These are phyloP conservation scores for Agelas oroides DNA, from an alignment of 37 sponge, comb jelly and placozoan species.

Conservation along the genomic window DNA sequence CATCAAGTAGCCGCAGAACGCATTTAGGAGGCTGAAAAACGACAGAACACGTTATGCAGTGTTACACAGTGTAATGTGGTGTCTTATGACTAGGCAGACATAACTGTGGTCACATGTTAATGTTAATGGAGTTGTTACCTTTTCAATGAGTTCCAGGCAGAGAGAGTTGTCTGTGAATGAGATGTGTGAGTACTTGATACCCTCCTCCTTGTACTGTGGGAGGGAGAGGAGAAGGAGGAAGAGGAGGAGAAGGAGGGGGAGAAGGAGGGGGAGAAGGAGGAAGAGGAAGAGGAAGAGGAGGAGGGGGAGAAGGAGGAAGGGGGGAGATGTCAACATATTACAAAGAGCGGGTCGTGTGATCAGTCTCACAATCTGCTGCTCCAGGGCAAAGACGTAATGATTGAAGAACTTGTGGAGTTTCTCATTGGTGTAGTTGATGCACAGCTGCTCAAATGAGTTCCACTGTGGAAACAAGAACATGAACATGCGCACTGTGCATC, in stretches of 20 bases:
- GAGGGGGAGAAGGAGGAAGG: too few species aligned
- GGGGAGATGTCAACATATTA: not conserved
- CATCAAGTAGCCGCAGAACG: constrained; percentile 89
- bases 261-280: too few species aligned
- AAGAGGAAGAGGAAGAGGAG: too few species aligned
- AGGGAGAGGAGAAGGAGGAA: not conserved
- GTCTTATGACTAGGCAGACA: too few species aligned
- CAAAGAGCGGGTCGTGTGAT: not conserved
- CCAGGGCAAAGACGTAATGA: constrained; percentile 92
- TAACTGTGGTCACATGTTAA: not conserved
- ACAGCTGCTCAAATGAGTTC: constrained; percentile 97
- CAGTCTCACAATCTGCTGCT: constrained; percentile 84
- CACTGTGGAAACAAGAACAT: constrained; percentile 35
- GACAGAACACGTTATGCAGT: too few species aligned
- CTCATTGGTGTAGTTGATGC: constrained; percentile 97
- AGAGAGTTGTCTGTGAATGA: constrained; percentile 94
- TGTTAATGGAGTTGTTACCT: constrained; percentile 31
- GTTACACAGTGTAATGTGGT: too few species aligned
- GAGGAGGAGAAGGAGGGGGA: not conserved
- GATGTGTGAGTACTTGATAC: constrained; percentile 93
- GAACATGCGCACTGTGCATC: too few species aligned
- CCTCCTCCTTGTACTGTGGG: constrained; percentile 87
- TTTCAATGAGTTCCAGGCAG: constrained; percentile 94
- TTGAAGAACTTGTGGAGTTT: constrained; percentile 98
- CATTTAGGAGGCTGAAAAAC: constrained; percentile 82